Evolutionary conservation across 2,888 invertebrate species (phyloP), one percentile per base, ranked within the genome.

Genomic region (Eretmocerus hayati): DNA sequence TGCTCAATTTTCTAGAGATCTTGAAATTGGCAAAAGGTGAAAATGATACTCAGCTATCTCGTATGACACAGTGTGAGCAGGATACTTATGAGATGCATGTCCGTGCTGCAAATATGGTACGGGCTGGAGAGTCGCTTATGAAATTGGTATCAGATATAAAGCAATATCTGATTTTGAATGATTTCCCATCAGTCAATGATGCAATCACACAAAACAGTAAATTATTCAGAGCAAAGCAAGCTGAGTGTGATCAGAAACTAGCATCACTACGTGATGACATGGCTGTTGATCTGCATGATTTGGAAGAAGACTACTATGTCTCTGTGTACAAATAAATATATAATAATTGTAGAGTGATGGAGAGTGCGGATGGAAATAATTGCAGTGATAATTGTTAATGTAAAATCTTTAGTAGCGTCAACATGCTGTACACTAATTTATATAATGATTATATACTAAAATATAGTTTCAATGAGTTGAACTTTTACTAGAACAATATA

Each of bases 81-180:
- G 94, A 95, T 62, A 90, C 92, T 20, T 94, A 88, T 75, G 95
- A 91, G 76, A 94, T 95, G 92, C 91, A 94, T 75, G 94, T 96
- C 2, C 76, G 96, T 64, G 90, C 95, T 23, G 90, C 95, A 5
- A 96, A 96, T 69, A 95, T 96, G 65, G 94, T 95, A 1, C 78
- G 96, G 62, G 96, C 97, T 50, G 94, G 93, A 1, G 96, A 97
- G 75, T 94, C 95, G 0, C 72, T 99, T 20, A 91, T 95, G 88
- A 96, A 96, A 72, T 76, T 99, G 22, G 94, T 96, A 1, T 92
- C 95, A 0, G 96, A 97, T 69, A 90, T 99, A 54, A 97, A 97
- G 66, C 96, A 99, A 67, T 99, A 96, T 72, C 76, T 97, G 37
- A 95, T 97, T 62, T 77, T 99, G 18, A 97, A 97, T 71, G 97